Evolutionary conservation across 2,113 vertebrate species (phyloP).

Genomic region (Gambusia holbrooki): DNA sequence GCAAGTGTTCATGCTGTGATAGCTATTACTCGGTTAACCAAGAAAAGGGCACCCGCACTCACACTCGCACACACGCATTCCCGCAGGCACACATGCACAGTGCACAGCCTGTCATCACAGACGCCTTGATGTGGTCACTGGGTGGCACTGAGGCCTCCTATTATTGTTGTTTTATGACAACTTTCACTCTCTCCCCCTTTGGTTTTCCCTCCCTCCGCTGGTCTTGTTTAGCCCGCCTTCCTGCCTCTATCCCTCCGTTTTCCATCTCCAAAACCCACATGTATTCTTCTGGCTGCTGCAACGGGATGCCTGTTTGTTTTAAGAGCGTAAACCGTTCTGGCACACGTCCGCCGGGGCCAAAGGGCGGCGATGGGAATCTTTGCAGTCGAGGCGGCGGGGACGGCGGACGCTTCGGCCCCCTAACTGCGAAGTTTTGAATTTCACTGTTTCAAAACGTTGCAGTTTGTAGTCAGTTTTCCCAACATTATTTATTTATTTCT

Average conservation of each 20-base stretch:
- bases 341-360: slow-evolving; percentile 51
- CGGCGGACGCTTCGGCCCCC: slow-evolving; percentile 28
- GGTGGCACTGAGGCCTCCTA: slow-evolving; percentile 75
- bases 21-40: slow-evolving; percentile 48
- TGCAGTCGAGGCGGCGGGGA: not conserved
- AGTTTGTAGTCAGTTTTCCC: no score
- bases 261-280: slow-evolving; percentile 58
- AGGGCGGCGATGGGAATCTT: slow-evolving; percentile 39
- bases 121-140: slow-evolving; percentile 79
- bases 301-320: slow-evolving; percentile 69
- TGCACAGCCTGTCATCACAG: slow-evolving; percentile 76
- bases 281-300: slow-evolving; percentile 62
- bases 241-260: slow-evolving; percentile 6
- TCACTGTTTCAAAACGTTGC: not conserved
- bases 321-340: slow-evolving; percentile 61
- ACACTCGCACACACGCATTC: slow-evolving; percentile 40
- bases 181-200: slow-evolving; percentile 69
- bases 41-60: slow-evolving; percentile 47
- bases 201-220: slow-evolving; percentile 21
- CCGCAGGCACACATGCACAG: slow-evolving; percentile 58
- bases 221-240: not conserved
- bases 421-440: slow-evolving; percentile 19
- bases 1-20: slow-evolving; percentile 46
- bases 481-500: slow-evolving; percentile 35
- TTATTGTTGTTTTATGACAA: slow-evolving; percentile 78